Evolutionary conservation across 2,797 vertebrate species (phyloP).

Genomic region (Cyclopterus lumpus): DNA sequence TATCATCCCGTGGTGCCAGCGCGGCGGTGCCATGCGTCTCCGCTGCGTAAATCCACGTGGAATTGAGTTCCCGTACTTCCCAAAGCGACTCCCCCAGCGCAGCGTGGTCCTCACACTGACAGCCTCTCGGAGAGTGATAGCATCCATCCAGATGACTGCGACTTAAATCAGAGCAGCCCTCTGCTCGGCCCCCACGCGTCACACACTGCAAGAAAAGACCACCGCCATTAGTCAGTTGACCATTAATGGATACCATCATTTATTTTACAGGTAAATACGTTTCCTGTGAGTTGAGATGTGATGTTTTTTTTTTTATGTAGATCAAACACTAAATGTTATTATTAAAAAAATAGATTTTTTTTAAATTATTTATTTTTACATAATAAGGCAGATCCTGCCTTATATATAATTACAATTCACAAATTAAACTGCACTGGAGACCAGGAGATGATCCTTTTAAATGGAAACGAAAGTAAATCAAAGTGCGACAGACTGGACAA

Average conservation of each 20-base stretch:
- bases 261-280: not conserved
- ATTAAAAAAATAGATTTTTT: not conserved
- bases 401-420: no score
- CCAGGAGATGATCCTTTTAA: no score
- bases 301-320: not conserved
- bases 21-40: slow-evolving; percentile 48
- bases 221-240: not conserved
- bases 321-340: not conserved
- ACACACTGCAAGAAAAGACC: slow-evolving; percentile 66
- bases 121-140: slow-evolving; percentile 59
- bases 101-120: slow-evolving; percentile 30
- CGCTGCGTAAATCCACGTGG: slow-evolving; percentile 55
- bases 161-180: slow-evolving; percentile 74
- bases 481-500: not conserved
- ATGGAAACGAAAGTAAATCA: not conserved
- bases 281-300: not conserved
- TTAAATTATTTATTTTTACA: no score
- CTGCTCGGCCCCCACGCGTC: slow-evolving; percentile 81
- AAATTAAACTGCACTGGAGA: not conserved
- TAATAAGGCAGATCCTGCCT: not conserved
- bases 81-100: slow-evolving; percentile 24
- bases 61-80: slow-evolving; percentile 27
- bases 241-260: not conserved
- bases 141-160: slow-evolving; percentile 78
- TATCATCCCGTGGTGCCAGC: slow-evolving; percentile 21